These are phyloP conservation scores for Eretmocerus hayati DNA, from an alignment of 2,888 invertebrate species.

Conservation along the genomic window DNA sequence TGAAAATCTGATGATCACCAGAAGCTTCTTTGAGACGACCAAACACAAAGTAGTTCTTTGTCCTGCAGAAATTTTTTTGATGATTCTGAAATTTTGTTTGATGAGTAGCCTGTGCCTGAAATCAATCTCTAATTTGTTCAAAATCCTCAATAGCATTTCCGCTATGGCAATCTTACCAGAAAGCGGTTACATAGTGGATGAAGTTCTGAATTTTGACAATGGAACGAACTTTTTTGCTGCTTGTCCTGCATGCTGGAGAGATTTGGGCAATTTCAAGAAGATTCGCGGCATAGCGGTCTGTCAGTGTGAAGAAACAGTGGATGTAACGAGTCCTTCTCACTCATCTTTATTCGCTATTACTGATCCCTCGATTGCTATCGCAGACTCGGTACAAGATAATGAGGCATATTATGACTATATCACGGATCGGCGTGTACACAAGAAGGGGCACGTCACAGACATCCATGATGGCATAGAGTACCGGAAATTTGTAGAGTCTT, in stretches of 20 bases:
- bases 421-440: neutral
- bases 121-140: neutral
- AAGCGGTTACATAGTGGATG: neutral
- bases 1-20: slow-evolving; percentile 5
- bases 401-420: slow-evolving; percentile 1
- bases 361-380: neutral
- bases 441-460: neutral
- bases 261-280: neutral
- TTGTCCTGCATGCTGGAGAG: neutral
- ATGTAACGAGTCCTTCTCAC: slow-evolving; percentile 3
- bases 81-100: neutral
- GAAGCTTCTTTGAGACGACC: neutral
- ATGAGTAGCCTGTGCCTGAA: neutral
- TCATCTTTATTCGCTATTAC: neutral
- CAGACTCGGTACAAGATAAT: neutral
- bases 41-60: neutral
- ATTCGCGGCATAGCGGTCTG: neutral
- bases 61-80: neutral
- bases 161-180: neutral
- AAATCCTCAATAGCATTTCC: neutral
- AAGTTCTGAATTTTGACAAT: slow-evolving; percentile 1
- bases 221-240: neutral
- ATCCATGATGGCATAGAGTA: slow-evolving; percentile 4
- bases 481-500: neutral
- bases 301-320: neutral